Evolutionary conservation across 2,797 vertebrate genomes (phyloP).

Genomic region (Hoplostethus atlanticus): DNA sequence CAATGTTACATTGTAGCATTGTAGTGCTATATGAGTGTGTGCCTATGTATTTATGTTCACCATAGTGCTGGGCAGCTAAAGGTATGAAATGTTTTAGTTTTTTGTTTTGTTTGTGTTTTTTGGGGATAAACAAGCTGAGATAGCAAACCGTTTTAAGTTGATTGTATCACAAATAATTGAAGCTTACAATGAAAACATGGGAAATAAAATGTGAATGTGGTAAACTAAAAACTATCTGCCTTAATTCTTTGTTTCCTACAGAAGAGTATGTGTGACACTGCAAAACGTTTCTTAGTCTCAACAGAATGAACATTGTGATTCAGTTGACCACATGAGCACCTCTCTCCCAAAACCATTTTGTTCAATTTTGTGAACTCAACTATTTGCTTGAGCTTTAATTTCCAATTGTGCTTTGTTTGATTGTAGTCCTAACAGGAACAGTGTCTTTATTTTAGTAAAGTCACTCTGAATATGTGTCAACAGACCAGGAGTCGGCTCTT

Average conservation of each 20-base stretch:
- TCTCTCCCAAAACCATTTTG: not conserved
- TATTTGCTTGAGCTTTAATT: no score
- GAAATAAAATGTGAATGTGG: constrained; percentile 75
- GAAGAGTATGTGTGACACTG: not conserved
- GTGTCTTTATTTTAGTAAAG: not conserved
- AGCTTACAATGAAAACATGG: constrained; percentile 42
- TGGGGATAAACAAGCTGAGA: constrained; percentile 26
- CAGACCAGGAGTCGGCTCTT: no score
- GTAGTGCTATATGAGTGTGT: constrained; percentile 14
- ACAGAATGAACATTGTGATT: not conserved
- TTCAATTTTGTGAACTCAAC: no score
- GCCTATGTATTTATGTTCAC: constrained; percentile 40
- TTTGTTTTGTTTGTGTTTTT: constrained; percentile 36
- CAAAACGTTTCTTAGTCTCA: not conserved
- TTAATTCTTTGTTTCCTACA: constrained; percentile 4
- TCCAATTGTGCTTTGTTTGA: no score
- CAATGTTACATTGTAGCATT: constrained; percentile 9
- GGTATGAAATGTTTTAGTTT: constrained; percentile 1
- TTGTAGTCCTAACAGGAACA: no score
- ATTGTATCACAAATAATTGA: constrained; percentile 53
- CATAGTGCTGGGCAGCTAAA: constrained; percentile 25
- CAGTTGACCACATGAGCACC: constrained; percentile 16
- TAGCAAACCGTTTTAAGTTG: constrained; percentile 47
- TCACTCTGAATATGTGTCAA: not conserved
- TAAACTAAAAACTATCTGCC: constrained; percentile 17